Evolutionary conservation across 1,140 invertebrate genomes (phyloP), one percentile per base, ranked within the genome.

Genomic region (Yoshiicerus persimilis): DNA sequence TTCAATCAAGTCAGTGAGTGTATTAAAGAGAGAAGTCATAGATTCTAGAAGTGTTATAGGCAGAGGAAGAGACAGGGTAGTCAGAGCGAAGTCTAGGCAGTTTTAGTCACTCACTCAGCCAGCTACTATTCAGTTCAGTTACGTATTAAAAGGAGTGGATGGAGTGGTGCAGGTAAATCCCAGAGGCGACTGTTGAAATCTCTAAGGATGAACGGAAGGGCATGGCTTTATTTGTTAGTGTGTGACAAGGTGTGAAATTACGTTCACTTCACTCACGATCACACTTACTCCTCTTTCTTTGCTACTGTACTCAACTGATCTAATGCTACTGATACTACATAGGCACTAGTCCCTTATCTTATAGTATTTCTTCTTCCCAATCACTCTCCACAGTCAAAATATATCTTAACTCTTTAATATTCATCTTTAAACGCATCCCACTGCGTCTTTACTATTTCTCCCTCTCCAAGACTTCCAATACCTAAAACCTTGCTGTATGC

Each of bases 191-290:
- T 87, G 77, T 86, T 86, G 84, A 86, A 86, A 86, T 86, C 84
- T 86, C 84, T 86, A 41, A 86, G 84, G 84, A 86, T 64, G 84
- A 86, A 66, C 41, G 84, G 56, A 86, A 66, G 56, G 84, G 56
- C 84, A 86, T 86, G 80, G 66, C 84, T 89, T 88, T 88, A 89
- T 89, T 88, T 89, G 89, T 89, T 87, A 47, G 89, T 89, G 89
- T 80, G 62, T 89, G 89, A 89, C 89, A 89, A 89, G 89, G 89
- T 89, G 89, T 89, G 89, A 89, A 89, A 89, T 89, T 89, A 89
- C 87, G 87, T 88, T 89, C 84, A 84, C 66, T 88, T 89, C 88
- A 89, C 41, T 86, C 47, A 86, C 87, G 27, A 62, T 83, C 87
- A 84, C 39, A 80, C 75, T 80, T 80, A 80, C 75, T 80, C 32